These are phyloP conservation scores for Spilarctia lutea DNA, from an alignment of 2,888 invertebrate genomes.

Conservation along the genomic window DNA sequence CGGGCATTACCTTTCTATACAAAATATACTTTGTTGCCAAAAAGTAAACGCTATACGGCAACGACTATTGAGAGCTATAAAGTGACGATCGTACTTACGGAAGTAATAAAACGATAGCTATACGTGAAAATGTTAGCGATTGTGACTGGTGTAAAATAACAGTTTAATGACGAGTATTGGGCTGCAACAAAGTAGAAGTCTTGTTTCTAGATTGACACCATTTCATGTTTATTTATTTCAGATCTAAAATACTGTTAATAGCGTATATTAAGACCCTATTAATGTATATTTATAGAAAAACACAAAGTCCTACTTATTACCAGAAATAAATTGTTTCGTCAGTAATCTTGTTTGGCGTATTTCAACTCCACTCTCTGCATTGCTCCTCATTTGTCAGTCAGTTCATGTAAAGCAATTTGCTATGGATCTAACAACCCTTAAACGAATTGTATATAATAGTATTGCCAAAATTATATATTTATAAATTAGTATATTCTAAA, in stretches of 20 bases:
- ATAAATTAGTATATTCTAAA: too few species aligned
- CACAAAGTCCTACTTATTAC: background rate
- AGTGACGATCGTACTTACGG: constrained; percentile 62
- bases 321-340: background rate
- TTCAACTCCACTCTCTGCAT: background rate
- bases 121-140: constrained; percentile 60
- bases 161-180: constrained; percentile 29
- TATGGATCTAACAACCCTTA: too few species aligned
- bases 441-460: too few species aligned
- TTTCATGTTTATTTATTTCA: background rate
- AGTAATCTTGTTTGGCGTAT: background rate
- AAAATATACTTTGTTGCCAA: constrained; percentile 51
- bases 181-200: constrained; percentile 11
- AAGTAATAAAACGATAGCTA: constrained; percentile 67
- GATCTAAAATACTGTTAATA: background rate
- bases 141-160: constrained; percentile 34
- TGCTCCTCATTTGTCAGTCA: background rate
- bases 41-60: constrained; percentile 53
- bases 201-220: background rate
- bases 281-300: background rate
- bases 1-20: background rate
- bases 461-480: too few species aligned
- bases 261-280: background rate
- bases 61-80: constrained; percentile 56
- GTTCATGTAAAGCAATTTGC: too few species aligned